Evolutionary conservation across 1,140 invertebrate genomes (phyloP), one percentile per base, ranked within the genome.

Genomic region (Metaphire vulgaris): DNA sequence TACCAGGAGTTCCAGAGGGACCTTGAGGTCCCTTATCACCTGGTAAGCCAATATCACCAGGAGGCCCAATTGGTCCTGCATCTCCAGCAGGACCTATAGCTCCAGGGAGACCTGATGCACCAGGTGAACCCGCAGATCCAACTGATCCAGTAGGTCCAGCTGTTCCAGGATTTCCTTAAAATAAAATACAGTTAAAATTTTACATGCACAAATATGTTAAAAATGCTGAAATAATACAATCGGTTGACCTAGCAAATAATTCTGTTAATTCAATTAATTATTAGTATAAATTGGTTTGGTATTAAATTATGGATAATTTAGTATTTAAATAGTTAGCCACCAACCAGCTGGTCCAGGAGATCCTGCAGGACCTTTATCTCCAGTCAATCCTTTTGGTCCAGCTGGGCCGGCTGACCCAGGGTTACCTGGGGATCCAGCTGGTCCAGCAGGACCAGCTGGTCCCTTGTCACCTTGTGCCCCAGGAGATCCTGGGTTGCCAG

Each of bases 21-120:
- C 75, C 75, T 21, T 31, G 68, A 29, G 16, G 29, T 21, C 75
- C 75, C 26, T 76, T 21, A 21, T 71, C 33, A 28, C 75, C 75
- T 26, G 41, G 1, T 68, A 21, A 21, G 41, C 74, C 74, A 29
- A 16, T 28, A 2, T 28, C 74, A 29, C 74, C 74, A 2, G 2
- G 26, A 12, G 21, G 74, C 6, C 74, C 74, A 31, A 30, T 16
- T 56, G 41, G 6, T 73, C 72, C 72, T 26, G 72, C 31, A 28
- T 74, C 28, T 28, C 72, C 72, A 67, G n/a, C 64, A 15, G 72
- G 33, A 28, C 72, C 72, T 33, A 28, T 34, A 30, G 21, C 31
- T 41, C 72, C 72, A 15, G 72, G 33, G 31, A 41, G n/a, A 26
- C 72, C 72, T 14, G 56, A 12, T 2, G 21, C 33, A 66, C 72